Base-by-base conservation (phyloP, 2,888 invertebrate species). In the Ophion slaviceki region DNA sequence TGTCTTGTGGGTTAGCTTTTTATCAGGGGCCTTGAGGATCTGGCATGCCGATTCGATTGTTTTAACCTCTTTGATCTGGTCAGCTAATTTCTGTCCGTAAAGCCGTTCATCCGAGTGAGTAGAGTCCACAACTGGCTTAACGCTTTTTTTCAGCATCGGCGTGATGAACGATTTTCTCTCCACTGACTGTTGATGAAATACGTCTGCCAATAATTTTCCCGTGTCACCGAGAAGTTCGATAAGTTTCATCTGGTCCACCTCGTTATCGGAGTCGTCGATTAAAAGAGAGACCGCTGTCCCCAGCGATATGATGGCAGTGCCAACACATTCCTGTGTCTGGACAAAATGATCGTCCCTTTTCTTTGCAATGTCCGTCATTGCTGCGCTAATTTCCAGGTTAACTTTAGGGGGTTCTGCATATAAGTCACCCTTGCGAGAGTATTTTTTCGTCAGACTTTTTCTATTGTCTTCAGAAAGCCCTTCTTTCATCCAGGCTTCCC, bases 401-500 rank as follows among this genome's bases (percentile, higher is more conserved):
- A 86, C 10, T 61, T 83, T 85, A 1, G 82, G 82, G 10, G 84
- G 72, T 67, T 86, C 87, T 3, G 76, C 76, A 20, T 84, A 79
- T 11, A 87, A 32, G 0, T 86, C 84, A 1, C 80, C 81, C 53
- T 84, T 80, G 14, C 86, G 59, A 2, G 72, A 57, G 57, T 82
- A 88, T 71, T 80, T 57, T 20, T 84, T 84, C 53, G 81, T 68
- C 10, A 86, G 64, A 40, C 24, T 47, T 59, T 84, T 85, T 14
- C 71, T 61, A n/a, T 71, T 64, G 2, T 82, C 77, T n/a, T 86
- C 85, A 2, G 91, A 90, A 0, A 88, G 91, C n/a, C 82, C 91
- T 45, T 86, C 87, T 72, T 89, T 91, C 67, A 89, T 90, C 78
- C 92, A 92, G 83, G 89, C 89, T 75, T 88, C 88, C 86, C 89